Evolutionary conservation across 2,888 invertebrate species (phyloP).

Genomic region (Amaurobius ferox): DNA sequence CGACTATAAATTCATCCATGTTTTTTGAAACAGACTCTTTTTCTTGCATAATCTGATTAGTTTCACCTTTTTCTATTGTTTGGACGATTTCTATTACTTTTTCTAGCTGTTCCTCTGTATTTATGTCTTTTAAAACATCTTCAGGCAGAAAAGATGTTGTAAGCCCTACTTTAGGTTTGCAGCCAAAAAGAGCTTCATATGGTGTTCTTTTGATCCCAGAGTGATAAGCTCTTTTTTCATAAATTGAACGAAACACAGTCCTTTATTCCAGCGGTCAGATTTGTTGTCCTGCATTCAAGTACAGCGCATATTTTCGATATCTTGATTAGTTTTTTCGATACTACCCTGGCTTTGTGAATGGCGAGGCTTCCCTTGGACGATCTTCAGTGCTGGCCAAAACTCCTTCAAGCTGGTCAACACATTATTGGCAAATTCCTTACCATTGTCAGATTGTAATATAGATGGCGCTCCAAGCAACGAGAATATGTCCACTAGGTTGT

Average conservation of each 20-base stretch:
- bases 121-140: no score
- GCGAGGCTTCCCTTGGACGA: conserved; percentile 52
- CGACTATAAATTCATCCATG: no score
- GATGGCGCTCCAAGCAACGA: conserved; percentile 64
- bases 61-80: no score
- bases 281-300: background rate
- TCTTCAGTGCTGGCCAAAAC: conserved; percentile 46
- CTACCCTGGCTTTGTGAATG: conserved; percentile 37
- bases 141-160: no score
- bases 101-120: no score
- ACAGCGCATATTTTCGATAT: background rate
- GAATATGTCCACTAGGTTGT: conserved; percentile 69
- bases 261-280: background rate
- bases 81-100: no score
- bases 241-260: conserved; percentile 6
- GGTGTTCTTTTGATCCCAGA: background rate
- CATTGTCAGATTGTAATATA: conserved; percentile 72
- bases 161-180: no score
- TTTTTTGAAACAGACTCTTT: no score
- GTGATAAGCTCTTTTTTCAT: background rate
- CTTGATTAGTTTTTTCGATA: conserved; percentile 29
- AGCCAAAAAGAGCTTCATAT: no score
- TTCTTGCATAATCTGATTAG: no score
- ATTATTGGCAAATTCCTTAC: conserved; percentile 67
- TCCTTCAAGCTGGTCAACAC: conserved; percentile 38